A percentile compares a stretch with the other conserved stretches of the same genome.
phyloP scores from a whole-genome alignment of 1,140 invertebrate genomes.

The Bactericera cockerelli region DNA sequence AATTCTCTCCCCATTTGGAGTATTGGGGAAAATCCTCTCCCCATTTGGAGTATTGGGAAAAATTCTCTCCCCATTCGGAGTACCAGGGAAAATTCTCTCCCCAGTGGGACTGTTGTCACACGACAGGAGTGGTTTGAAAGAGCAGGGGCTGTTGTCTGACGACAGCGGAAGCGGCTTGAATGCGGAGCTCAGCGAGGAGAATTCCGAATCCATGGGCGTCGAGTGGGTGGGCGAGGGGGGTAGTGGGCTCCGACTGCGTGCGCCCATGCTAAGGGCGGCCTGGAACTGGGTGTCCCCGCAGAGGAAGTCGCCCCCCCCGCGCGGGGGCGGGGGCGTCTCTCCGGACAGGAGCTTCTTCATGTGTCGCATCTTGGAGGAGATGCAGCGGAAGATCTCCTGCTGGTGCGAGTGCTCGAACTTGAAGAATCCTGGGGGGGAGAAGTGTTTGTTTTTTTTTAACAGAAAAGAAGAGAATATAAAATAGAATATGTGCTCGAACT shows the following conservation, averaged over 20 bases:
- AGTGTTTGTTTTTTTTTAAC: too few species aligned
- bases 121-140: background rate
- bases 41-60: too few species aligned
- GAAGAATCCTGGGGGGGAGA: conserved; percentile 1
- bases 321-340: too few species aligned
- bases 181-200: too few species aligned
- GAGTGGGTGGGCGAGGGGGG: conserved; percentile 44
- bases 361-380: conserved; percentile 62
- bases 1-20: too few species aligned
- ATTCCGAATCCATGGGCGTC: conserved; percentile 26
- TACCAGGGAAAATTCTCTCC: too few species aligned
- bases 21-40: too few species aligned
- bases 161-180: too few species aligned
- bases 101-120: conserved; percentile 7
- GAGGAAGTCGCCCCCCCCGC: conserved; percentile 28
- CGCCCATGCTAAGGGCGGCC: conserved; percentile 32
- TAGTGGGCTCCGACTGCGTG: conserved; percentile 53
- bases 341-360: conserved; percentile 63
- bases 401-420: conserved; percentile 56
- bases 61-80: too few species aligned
- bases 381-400: conserved; percentile 57
- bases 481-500: too few species aligned
- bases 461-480: too few species aligned
- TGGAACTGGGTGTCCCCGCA: conserved; percentile 57
- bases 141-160: too few species aligned